Percentiles rank a stretch among this genome's conserved stretches.
Evolutionary conservation across 2,888 invertebrate genomes (phyloP).

Genomic region (Isoperla grammatica): DNA sequence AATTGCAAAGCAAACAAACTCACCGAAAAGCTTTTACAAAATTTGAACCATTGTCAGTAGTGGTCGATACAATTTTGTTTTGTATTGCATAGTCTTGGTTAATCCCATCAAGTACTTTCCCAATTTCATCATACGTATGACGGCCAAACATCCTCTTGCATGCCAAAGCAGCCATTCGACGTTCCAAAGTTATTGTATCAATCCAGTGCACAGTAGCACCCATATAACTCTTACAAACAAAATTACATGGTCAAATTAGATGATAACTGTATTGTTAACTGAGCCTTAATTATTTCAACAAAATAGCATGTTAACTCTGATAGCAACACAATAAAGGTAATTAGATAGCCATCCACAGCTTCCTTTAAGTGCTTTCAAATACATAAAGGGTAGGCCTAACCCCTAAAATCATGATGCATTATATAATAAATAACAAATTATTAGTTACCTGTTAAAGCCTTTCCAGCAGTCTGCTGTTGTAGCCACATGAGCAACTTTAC

Average conservation of each 20-base stretch:
- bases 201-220: conserved; percentile 1
- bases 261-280: too few relatives aligned
- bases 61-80: not conserved
- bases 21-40: not conserved
- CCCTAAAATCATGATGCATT: too few relatives aligned
- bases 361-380: too few relatives aligned
- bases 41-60: conserved; percentile 2
- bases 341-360: not conserved
- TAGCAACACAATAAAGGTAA: not conserved
- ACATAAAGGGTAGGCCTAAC: too few relatives aligned
- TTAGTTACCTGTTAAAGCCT: conserved; percentile 1
- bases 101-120: not conserved
- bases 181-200: not conserved
- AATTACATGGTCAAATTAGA: too few relatives aligned
- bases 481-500: not conserved
- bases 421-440: too few relatives aligned
- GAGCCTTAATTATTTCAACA: too few relatives aligned
- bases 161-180: not conserved
- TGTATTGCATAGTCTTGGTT: not conserved
- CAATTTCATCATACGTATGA: not conserved
- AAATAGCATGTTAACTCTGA: too few relatives aligned
- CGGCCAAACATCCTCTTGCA: conserved; percentile 2
- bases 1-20: too few relatives aligned
- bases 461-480: conserved; percentile 5
- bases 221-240: conserved; percentile 3